Percentiles rank a stretch among this genome's conserved stretches.
Conservation (phyloP, 2,113 vertebrate species). For the Sinocyclocheilus grahami region DNA sequence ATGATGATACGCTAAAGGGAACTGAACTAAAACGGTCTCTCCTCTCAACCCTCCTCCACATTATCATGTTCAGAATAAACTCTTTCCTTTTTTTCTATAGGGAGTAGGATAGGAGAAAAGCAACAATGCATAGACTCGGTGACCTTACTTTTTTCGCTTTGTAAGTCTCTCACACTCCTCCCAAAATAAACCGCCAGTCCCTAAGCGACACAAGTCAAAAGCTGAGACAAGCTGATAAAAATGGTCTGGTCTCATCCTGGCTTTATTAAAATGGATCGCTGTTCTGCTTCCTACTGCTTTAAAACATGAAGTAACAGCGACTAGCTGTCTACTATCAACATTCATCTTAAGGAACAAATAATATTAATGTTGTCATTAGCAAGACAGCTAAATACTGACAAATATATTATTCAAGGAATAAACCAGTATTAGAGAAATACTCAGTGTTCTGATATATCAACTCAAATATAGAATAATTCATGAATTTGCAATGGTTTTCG, state of each 20-base stretch:
- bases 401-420: neutral
- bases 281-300: neutral
- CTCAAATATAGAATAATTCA: neutral
- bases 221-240: slow-evolving; percentile 25
- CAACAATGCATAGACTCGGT: slow-evolving; percentile 10
- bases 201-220: slow-evolving; percentile 20
- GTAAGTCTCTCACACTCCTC: slow-evolving; percentile 9
- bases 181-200: slow-evolving; percentile 10
- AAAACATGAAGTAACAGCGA: neutral
- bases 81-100: neutral
- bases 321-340: neutral
- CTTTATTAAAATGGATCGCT: slow-evolving; percentile 8
- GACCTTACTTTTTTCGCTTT: slow-evolving; percentile 10
- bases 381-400: neutral
- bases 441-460: neutral
- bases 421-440: neutral
- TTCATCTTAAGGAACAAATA: slow-evolving; percentile 2
- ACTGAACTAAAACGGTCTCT: neutral
- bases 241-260: slow-evolving; percentile 9
- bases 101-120: neutral
- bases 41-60: neutral
- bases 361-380: neutral
- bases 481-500: neutral
- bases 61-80: neutral
- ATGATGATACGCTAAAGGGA: neutral